These are phyloP conservation scores for Eptatretus burgeri DNA, from an alignment of 2,113 vertebrate genomes.

Conservation along the genomic window DNA sequence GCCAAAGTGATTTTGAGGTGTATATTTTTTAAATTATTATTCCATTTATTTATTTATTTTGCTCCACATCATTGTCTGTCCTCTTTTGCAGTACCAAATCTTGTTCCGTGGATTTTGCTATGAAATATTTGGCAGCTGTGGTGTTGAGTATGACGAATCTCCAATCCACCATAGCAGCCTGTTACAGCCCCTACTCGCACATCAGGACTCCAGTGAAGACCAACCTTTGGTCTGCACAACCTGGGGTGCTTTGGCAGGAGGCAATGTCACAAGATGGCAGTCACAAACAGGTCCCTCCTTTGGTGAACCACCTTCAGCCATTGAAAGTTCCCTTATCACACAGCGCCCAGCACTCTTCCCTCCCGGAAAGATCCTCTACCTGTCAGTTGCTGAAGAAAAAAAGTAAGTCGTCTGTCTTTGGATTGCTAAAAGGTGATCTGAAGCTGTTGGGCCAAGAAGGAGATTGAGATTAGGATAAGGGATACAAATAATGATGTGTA, in stretches of 20 bases:
- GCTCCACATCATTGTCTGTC: slow-evolving; percentile 6
- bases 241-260: background rate
- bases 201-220: background rate
- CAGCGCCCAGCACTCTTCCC: slow-evolving; percentile 40
- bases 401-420: background rate
- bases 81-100: slow-evolving; percentile 43
- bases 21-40: too few species aligned
- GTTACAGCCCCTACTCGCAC: slow-evolving; percentile 2
- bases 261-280: too few species aligned
- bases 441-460: too few species aligned
- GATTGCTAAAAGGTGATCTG: too few species aligned
- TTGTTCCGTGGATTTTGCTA: slow-evolving; percentile 66
- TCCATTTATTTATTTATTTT: background rate
- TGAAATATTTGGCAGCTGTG: slow-evolving; percentile 35
- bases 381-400: slow-evolving; percentile 27
- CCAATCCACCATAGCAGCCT: background rate
- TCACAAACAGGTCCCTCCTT: slow-evolving; percentile 12
- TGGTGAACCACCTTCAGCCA: slow-evolving; percentile 20
- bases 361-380: slow-evolving; percentile 52
- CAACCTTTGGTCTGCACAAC: slow-evolving; percentile 1
- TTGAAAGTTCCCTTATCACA: slow-evolving; percentile 7
- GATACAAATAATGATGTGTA: too few species aligned
- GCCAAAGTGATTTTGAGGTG: too few species aligned
- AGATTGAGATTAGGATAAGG: too few species aligned
- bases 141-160: background rate